Conservation (phyloP, 2,113 vertebrate species). For the Nibea coibor region DNA sequence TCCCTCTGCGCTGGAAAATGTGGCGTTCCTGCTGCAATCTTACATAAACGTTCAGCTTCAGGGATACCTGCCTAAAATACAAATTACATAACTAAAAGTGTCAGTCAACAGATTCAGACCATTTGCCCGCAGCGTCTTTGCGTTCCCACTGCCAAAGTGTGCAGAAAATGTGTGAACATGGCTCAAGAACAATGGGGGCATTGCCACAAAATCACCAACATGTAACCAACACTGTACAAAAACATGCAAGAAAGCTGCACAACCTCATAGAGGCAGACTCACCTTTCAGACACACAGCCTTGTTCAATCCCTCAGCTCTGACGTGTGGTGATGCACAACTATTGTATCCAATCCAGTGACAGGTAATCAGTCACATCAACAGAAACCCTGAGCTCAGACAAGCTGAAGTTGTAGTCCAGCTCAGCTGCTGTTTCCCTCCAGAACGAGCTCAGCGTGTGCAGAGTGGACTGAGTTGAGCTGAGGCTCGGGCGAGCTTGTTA, state of each 20-base stretch:
- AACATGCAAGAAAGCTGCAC: background rate
- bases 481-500: conserved; percentile 60
- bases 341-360: conserved; percentile 47
- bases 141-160: conserved; percentile 3
- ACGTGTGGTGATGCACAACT: conserved; percentile 29
- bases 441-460: conserved; percentile 19
- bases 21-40: background rate
- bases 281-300: conserved; percentile 52
- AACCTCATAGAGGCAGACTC: conserved; percentile 24
- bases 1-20: background rate
- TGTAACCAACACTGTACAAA: background rate
- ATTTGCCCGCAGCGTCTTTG: conserved; percentile 9
- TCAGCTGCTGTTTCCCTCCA: conserved; percentile 44
- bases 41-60: background rate
- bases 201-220: background rate
- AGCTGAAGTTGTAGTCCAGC: conserved; percentile 48
- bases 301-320: conserved; percentile 41
- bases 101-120: background rate
- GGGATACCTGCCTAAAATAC: background rate
- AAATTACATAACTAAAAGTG: conserved; percentile 10
- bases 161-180: background rate
- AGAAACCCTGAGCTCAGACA: conserved; percentile 50
- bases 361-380: conserved; percentile 31
- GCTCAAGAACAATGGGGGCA: background rate
- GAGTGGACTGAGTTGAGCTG: conserved; percentile 49